Percentiles rank a stretch among this genome's conserved stretches.
phyloP scores from a whole-genome alignment of 2,888 invertebrate species.

The Oscheius myriophilus region DNA sequence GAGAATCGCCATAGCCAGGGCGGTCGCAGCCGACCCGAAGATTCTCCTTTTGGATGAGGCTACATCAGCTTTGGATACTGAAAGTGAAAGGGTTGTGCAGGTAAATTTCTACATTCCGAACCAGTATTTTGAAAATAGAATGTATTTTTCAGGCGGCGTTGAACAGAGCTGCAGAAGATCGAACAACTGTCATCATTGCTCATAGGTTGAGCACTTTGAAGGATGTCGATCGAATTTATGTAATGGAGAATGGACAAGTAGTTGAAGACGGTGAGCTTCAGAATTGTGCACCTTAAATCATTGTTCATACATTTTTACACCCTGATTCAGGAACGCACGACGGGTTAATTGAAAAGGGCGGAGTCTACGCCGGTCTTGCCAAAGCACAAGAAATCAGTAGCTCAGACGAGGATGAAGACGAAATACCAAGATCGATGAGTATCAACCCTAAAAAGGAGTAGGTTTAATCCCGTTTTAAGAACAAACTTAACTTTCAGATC shows the following conservation, averaged over 20 bases:
- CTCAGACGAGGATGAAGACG: conserved; percentile 2
- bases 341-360: conserved; percentile 26
- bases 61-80: conserved; percentile 72
- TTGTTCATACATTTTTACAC: neutral
- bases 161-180: conserved; percentile 44
- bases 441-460: too few species aligned
- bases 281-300: neutral
- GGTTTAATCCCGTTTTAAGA: too few species aligned
- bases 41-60: conserved; percentile 72
- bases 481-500: neutral
- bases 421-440: too few species aligned
- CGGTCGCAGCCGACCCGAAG: conserved; percentile 70
- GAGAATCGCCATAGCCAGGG: conserved; percentile 70
- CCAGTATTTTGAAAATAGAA: neutral
- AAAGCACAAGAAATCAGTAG: conserved; percentile 38
- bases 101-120: conserved; percentile 6
- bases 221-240: conserved; percentile 47
- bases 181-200: conserved; percentile 57
- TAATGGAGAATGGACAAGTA: conserved; percentile 47
- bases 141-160: conserved; percentile 41
- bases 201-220: conserved; percentile 60
- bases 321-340: conserved; percentile 33
- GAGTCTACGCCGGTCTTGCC: conserved; percentile 34
- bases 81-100: conserved; percentile 71
- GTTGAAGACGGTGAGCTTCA: conserved; percentile 32